These are phyloP conservation scores for Pan paniscus DNA, from an alignment of 2,113 vertebrate species.

Conservation along the genomic window DNA sequence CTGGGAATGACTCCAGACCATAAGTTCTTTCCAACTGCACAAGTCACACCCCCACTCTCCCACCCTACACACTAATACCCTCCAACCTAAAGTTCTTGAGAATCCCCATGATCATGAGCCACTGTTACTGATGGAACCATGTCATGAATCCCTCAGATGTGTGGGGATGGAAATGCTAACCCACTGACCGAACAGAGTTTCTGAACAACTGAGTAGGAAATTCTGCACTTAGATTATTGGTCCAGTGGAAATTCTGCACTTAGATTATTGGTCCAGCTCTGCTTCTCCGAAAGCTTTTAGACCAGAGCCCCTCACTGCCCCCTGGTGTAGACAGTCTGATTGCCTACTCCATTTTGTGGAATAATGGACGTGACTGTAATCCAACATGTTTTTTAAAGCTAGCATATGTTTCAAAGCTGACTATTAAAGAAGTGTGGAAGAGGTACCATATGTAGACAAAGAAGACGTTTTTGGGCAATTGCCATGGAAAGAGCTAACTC, in stretches of 20 bases:
- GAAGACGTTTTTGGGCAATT: neutral
- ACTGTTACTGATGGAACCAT: neutral
- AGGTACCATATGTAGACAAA: neutral
- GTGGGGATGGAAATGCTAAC: neutral
- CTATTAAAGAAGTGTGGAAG: neutral
- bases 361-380: neutral
- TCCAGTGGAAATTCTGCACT: neutral
- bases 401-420: conserved; percentile 27
- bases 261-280: neutral
- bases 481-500: neutral
- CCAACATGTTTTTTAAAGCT: neutral
- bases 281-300: neutral
- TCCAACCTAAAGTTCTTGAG: neutral
- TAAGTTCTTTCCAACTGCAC: neutral
- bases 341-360: neutral
- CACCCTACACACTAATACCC: neutral
- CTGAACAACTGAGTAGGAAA: neutral
- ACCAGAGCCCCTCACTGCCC: conserved; percentile 24
- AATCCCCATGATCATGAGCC: neutral
- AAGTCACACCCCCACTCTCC: neutral
- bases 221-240: neutral
- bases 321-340: conserved; percentile 7
- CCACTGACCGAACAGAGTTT: neutral
- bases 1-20: neutral
- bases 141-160: neutral